Base-by-base conservation (phyloP, 2,113 vertebrate species). In the Syngnathus scovelli region DNA sequence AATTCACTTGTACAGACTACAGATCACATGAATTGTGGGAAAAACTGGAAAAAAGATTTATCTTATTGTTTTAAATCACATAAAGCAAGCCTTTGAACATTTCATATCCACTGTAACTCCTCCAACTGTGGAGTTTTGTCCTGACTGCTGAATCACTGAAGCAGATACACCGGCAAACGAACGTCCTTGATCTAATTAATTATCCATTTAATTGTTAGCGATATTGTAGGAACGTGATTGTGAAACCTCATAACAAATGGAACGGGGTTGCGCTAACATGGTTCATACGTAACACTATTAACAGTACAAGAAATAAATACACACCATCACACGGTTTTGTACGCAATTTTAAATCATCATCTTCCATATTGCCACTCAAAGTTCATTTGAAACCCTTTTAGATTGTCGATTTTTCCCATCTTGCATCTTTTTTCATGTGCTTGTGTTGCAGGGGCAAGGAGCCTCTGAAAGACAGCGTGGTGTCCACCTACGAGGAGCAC, bases 401-500 rank as follows among this genome's bases (percentile, higher is more conserved):
- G 19, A 51, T n/a, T 51, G 49, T 61, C 5, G 36, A 60, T 19
- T 7, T 44, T 11, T 44, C 44, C 62, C 3, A 36, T 13, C 59
- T 69, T 21, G 13, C 15, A 4, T 18, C 27, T 23, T n/a, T 12
- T 66, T 10, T 69, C 15, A 46, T 65, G 16, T 70, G 12, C 60
- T 1, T 69, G 67, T 63, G 7, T 2, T 39, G 5, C 70, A 97
- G 94, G 88, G 82, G 78, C 68, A 96, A 95, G 86, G 96, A 98
- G 82, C 95, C 96, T 1, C 92, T 95, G 10, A 94, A 94, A 81
- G 97, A 98, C 91, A 98, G 94, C 55, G 93, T 98, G 83, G 95
- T 99, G 66, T 94, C 95, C 64, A 98, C 95, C 61, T 99, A 96
- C 0, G 97, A 98, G 91, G 97, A 99, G 72, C 97, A 98, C 0